phyloP scores from a whole-genome alignment of 2,797 vertebrate genomes.

The Squalus acanthias region DNA sequence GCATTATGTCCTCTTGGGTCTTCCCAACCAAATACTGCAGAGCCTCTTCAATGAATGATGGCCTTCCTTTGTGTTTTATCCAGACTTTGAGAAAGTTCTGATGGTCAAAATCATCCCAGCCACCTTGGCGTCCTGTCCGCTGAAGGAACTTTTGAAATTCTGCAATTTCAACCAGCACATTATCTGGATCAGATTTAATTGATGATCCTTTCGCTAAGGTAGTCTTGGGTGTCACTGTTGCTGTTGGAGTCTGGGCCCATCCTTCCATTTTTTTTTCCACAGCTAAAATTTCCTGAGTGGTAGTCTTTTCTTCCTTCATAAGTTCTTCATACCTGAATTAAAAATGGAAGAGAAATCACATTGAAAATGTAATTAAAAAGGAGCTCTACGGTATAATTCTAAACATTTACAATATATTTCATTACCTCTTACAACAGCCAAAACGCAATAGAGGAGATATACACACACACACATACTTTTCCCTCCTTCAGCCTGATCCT shows the following conservation, averaged over 20 bases:
- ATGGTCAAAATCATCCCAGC: slow-evolving; percentile 87
- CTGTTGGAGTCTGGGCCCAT: slow-evolving; percentile 59
- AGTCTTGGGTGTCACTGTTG: slow-evolving; percentile 50
- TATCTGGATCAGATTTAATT: slow-evolving; percentile 46
- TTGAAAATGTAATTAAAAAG: neutral
- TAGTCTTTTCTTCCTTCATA: slow-evolving; percentile 74
- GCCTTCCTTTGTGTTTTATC: slow-evolving; percentile 68
- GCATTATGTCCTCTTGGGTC: slow-evolving; percentile 68
- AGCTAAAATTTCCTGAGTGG: slow-evolving; percentile 66
- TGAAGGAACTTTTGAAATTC: slow-evolving; percentile 78
- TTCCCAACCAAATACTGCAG: slow-evolving; percentile 68
- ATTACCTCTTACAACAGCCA: neutral
- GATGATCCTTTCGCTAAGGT: slow-evolving; percentile 51
- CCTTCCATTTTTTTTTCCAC: slow-evolving; percentile 78
- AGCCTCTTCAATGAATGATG: slow-evolving; percentile 65
- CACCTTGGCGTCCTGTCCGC: slow-evolving; percentile 69
- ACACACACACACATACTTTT: neutral
- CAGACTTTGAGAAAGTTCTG: slow-evolving; percentile 72
- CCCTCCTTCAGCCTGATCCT: neutral
- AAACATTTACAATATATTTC: neutral
- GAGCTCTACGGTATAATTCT: neutral
- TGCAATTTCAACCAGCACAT: slow-evolving; percentile 67
- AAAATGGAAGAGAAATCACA: slow-evolving; percentile 44
- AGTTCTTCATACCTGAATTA: slow-evolving; percentile 74
- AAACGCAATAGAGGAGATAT: neutral